Conservation (phyloP, 2,888 invertebrate species). For the Pherbina coryleti region DNA sequence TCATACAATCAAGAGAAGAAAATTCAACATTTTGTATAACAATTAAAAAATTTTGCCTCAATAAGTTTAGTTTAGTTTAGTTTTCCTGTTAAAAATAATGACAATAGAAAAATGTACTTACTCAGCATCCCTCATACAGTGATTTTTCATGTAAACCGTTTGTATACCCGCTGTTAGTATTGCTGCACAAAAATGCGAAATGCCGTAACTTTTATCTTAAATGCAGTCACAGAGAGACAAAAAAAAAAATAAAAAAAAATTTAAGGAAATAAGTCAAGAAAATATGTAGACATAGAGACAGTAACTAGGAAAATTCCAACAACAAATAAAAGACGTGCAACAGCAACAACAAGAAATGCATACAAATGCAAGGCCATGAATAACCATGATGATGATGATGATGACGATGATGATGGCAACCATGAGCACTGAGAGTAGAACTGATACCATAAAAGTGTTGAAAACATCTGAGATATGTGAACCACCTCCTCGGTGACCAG, state of each 20-base stretch:
- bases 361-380: background rate
- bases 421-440: background rate
- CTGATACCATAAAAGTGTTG: conserved; percentile 37
- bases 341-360: background rate
- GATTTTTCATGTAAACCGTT: too few species aligned
- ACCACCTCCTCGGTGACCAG: conserved; percentile 11
- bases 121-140: too few species aligned
- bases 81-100: too few species aligned
- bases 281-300: background rate
- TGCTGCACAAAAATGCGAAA: background rate
- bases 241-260: background rate
- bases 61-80: too few species aligned
- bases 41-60: too few species aligned
- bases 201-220: conserved; percentile 6
- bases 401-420: background rate
- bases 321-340: background rate
- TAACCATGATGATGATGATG: conserved; percentile 1
- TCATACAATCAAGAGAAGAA: too few species aligned
- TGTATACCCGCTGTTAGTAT: too few species aligned
- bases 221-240: background rate
- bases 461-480: conserved; percentile 25
- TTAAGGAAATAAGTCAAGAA: background rate
- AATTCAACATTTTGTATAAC: too few species aligned
- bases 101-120: too few species aligned
- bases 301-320: background rate